These are phyloP conservation scores for Bathynomus jamesi DNA, from an alignment of 1,140 invertebrate species.

Conservation along the genomic window DNA sequence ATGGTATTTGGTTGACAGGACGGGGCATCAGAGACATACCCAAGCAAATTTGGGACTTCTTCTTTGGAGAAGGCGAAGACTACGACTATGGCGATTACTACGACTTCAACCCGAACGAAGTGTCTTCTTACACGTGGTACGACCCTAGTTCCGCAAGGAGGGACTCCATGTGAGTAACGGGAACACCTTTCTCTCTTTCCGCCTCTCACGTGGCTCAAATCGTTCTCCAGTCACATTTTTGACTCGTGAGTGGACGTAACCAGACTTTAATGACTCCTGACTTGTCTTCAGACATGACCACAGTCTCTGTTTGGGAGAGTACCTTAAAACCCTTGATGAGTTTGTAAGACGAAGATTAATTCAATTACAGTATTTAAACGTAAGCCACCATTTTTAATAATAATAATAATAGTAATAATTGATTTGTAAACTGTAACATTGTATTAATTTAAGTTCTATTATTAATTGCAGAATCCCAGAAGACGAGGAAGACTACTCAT, in stretches of 20 bases:
- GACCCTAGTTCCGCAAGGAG: not conserved
- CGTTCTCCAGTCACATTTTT: no score
- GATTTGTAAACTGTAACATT: no score
- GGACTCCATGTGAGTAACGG: not conserved
- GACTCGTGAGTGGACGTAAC: no score
- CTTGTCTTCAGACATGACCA: no score
- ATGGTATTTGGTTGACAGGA: not conserved
- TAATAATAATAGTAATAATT: no score
- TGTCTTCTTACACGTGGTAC: not conserved
- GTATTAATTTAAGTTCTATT: no score
- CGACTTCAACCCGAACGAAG: not conserved
- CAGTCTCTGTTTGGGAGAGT: no score
- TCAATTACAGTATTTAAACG: no score
- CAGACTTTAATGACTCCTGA: no score
- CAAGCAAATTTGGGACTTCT: not conserved
- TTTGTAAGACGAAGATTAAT: no score
- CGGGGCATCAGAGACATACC: not conserved
- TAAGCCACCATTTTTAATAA: no score
- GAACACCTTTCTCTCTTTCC: not conserved
- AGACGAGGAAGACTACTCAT: conserved; percentile 21
- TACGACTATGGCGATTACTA: not conserved
- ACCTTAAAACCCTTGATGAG: no score
- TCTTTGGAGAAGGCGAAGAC: not conserved
- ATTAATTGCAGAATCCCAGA: not conserved
- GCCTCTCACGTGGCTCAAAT: not conserved